phyloP scores from a whole-genome alignment of 2,888 invertebrate genomes.

The Yponomeuta cagnagella region DNA sequence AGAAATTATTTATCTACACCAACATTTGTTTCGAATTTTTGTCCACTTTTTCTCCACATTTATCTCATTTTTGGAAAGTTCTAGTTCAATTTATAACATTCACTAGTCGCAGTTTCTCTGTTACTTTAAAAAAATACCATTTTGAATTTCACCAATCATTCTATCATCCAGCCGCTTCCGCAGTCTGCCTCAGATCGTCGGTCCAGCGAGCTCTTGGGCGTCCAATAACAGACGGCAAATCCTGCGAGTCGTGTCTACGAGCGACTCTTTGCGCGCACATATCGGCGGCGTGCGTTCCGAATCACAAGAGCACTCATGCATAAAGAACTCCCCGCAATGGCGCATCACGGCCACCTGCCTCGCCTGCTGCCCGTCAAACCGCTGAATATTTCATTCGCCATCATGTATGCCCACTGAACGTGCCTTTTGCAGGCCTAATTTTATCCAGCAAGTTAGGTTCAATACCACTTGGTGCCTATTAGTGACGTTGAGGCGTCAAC shows the following conservation, averaged over 20 bases:
- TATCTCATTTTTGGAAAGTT: no score
- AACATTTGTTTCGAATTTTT: no score
- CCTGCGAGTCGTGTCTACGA: background rate
- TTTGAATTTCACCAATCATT: no score
- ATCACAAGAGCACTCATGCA: constrained; percentile 68
- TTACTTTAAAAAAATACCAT: no score
- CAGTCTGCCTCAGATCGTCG: no score
- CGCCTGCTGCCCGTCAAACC: constrained; percentile 53
- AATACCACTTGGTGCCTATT: background rate
- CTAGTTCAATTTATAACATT: no score
- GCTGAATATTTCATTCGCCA: constrained; percentile 54
- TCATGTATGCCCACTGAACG: background rate
- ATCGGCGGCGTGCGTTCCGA: constrained; percentile 51
- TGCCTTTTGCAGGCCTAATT: background rate
- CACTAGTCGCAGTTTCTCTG: no score
- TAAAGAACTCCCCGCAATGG: constrained; percentile 55
- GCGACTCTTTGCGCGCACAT: constrained; percentile 38
- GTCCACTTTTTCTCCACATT: no score
- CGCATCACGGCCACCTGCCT: constrained; percentile 56
- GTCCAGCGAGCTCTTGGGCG: background rate
- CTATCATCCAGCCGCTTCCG: no score
- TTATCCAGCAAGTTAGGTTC: background rate
- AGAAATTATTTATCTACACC: no score
- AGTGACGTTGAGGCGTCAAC: background rate
- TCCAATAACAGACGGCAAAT: background rate